Percentiles rank a stretch among this genome's conserved stretches.
Evolutionary conservation across 2,113 vertebrate species (phyloP).

Genomic region (Prolemur simus): DNA sequence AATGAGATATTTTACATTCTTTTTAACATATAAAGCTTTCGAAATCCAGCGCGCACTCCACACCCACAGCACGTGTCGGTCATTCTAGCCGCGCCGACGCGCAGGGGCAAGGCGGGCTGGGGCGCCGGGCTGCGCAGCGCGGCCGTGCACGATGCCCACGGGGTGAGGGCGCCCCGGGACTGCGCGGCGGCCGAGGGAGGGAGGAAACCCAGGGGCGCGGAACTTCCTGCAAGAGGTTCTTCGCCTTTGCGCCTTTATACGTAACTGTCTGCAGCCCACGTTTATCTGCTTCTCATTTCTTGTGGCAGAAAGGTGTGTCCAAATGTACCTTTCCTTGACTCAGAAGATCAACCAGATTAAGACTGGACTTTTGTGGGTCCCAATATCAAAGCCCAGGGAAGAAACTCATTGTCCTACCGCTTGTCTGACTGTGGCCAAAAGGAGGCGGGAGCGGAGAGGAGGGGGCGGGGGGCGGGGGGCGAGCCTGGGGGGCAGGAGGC

Average conservation of each 20-base stretch:
- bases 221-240: background rate
- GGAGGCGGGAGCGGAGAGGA: background rate
- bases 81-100: background rate
- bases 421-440: background rate
- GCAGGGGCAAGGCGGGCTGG: background rate
- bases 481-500: background rate
- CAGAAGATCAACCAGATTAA: background rate
- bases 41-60: background rate
- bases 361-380: background rate
- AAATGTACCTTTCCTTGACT: background rate
- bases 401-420: background rate
- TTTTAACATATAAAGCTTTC: background rate
- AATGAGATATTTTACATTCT: background rate
- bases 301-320: background rate
- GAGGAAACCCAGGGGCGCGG: background rate
- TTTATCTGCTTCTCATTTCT: background rate
- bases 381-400: background rate
- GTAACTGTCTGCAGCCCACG: background rate
- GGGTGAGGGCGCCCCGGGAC: background rate
- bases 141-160: background rate
- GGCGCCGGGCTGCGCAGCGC: background rate
- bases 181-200: background rate
- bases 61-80: background rate
- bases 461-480: background rate
- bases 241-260: background rate